Evolutionary conservation across 2,797 vertebrate genomes (phyloP).

Genomic region (Anguilla megastoma): DNA sequence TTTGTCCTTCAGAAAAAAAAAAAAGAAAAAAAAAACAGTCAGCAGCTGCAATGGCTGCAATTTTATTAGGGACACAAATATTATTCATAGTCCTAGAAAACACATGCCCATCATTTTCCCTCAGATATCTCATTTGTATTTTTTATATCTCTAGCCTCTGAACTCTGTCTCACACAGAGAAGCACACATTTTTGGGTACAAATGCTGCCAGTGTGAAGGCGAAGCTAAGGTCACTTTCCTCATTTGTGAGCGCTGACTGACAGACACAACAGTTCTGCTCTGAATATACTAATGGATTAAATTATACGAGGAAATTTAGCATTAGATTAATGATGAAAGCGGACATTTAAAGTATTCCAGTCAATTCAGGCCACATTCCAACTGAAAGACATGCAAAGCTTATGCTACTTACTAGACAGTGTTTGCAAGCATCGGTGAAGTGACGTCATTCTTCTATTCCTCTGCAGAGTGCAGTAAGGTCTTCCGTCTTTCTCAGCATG

Average conservation of each 20-base stretch:
- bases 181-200: background rate
- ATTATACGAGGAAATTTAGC: background rate
- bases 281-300: background rate
- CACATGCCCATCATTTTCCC: background rate
- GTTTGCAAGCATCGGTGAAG: background rate
- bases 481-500: background rate
- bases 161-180: background rate
- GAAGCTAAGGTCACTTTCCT: background rate
- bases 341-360: background rate
- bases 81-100: constrained; percentile 3
- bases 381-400: background rate
- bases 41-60: background rate
- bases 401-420: background rate
- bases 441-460: background rate
- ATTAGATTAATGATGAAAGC: background rate
- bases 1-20: background rate
- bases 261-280: background rate
- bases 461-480: background rate
- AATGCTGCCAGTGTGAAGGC: background rate
- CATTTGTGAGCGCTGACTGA: background rate
- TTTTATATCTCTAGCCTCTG: background rate
- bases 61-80: background rate
- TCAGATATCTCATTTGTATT: background rate
- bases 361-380: background rate
- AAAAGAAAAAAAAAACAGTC: background rate